These are phyloP conservation scores for Sinodicranocentrus sp. DNA, from an alignment of 2,888 invertebrate species.

Conservation along the genomic window DNA sequence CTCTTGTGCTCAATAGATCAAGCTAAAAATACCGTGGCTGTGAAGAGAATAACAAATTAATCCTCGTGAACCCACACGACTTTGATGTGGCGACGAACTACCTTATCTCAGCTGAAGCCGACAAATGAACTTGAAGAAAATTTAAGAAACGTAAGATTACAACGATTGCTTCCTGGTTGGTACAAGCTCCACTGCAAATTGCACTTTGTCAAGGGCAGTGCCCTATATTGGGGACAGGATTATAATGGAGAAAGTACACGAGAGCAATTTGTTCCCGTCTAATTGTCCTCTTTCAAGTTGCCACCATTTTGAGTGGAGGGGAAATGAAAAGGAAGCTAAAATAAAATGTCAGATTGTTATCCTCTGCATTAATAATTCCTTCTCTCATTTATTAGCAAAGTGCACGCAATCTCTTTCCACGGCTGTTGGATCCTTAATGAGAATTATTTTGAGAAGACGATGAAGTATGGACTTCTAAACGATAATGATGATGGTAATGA, in stretches of 20 bases:
- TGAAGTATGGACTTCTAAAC: not conserved
- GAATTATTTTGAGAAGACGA: conserved; percentile 26
- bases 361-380: conserved; percentile 39
- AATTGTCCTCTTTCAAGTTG: conserved; percentile 18
- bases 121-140: conserved; percentile 4
- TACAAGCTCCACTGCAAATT: not conserved
- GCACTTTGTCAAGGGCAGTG: not conserved
- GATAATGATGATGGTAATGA: conserved; percentile 38
- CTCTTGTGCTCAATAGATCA: not conserved
- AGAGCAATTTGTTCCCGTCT: conserved; percentile 31
- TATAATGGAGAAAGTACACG: conserved; percentile 21
- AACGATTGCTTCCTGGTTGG: no score
- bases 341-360: conserved; percentile 42
- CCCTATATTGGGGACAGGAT: not conserved
- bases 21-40: not conserved
- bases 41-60: conserved; percentile 8
- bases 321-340: conserved; percentile 78
- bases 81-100: conserved; percentile 1
- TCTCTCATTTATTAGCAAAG: conserved; percentile 37
- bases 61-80: not conserved
- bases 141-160: no score
- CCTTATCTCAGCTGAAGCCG: not conserved
- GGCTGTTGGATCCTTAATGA: conserved; percentile 39
- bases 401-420: conserved; percentile 26
- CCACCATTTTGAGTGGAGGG: conserved; percentile 79